A percentile compares a stretch with the other conserved stretches of the same genome.
Evolutionary conservation across 2,113 vertebrate species (phyloP).

Genomic region (Urocolius indicus): DNA sequence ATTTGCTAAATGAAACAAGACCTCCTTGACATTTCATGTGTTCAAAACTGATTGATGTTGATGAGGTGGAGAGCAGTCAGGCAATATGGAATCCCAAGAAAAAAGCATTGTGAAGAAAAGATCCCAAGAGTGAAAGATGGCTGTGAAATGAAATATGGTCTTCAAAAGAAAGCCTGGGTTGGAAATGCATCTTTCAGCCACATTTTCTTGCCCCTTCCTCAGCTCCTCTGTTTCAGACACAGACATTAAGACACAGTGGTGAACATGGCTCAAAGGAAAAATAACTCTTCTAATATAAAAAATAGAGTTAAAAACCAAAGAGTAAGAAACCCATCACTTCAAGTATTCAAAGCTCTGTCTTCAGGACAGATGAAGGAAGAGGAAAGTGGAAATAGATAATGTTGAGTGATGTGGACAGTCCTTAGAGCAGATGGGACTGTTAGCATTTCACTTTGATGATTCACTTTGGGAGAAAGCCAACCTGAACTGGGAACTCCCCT

Average conservation of each 20-base stretch:
- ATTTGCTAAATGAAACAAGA: background rate
- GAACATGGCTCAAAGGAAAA: background rate
- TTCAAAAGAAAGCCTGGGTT: background rate
- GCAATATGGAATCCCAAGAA: background rate
- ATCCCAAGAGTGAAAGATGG: background rate
- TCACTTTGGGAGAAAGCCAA: background rate
- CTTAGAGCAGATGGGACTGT: background rate
- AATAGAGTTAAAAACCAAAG: background rate
- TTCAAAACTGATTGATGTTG: background rate
- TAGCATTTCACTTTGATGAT: background rate
- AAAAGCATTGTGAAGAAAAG: background rate
- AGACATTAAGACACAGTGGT: background rate
- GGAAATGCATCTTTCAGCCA: background rate
- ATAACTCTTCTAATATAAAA: background rate
- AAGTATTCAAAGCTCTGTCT: background rate
- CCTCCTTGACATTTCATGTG: background rate
- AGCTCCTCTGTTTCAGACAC: background rate
- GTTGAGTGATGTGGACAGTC: background rate
- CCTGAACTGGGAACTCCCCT: background rate
- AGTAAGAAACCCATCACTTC: background rate
- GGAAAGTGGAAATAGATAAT: background rate
- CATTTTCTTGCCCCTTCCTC: too few relatives aligned
- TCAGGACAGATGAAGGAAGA: background rate
- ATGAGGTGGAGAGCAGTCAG: background rate
- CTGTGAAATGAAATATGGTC: background rate